Evolutionary conservation across 2,888 invertebrate genomes (phyloP).

Genomic region (Drosophila cognata): DNA sequence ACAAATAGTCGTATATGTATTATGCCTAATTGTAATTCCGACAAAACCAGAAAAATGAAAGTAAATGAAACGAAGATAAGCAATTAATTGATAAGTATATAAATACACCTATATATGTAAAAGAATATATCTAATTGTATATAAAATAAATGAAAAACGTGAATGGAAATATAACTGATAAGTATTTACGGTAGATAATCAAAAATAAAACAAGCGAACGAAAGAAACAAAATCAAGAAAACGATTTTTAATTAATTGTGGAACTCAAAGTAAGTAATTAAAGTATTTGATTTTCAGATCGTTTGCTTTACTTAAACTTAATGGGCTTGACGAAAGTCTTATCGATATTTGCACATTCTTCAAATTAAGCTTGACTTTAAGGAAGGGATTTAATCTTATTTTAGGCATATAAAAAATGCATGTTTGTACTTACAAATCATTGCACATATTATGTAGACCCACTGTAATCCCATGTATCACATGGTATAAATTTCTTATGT

Average conservation of each 20-base stretch:
- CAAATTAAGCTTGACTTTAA: background rate
- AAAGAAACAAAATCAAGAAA: conserved; percentile 3
- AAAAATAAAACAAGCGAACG: conserved; percentile 69
- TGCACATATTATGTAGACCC: background rate
- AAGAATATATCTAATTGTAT: conserved; percentile 69
- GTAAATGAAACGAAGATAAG: conserved; percentile 34
- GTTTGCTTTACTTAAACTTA: background rate
- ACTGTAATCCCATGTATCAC: background rate
- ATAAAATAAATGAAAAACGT: conserved; percentile 51
- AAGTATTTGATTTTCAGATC: background rate
- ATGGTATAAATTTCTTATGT: background rate
- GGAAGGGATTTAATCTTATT: background rate
- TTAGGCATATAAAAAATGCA: background rate
- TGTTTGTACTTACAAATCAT: background rate
- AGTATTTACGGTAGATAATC: conserved; percentile 80
- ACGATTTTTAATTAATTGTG: background rate
- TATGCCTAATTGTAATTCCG: conserved; percentile 61
- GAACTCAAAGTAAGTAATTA: background rate
- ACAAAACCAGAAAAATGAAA: conserved; percentile 9
- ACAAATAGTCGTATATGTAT: conserved; percentile 38
- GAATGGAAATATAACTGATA: conserved; percentile 62
- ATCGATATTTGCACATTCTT: background rate
- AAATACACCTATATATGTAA: conserved; percentile 68
- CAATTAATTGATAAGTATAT: conserved; percentile 64
- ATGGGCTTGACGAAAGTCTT: background rate